Evolutionary conservation across 1,140 invertebrate genomes (phyloP), one percentile per base, ranked within the genome.

Genomic region (Drosophila pseudoobscura): DNA sequence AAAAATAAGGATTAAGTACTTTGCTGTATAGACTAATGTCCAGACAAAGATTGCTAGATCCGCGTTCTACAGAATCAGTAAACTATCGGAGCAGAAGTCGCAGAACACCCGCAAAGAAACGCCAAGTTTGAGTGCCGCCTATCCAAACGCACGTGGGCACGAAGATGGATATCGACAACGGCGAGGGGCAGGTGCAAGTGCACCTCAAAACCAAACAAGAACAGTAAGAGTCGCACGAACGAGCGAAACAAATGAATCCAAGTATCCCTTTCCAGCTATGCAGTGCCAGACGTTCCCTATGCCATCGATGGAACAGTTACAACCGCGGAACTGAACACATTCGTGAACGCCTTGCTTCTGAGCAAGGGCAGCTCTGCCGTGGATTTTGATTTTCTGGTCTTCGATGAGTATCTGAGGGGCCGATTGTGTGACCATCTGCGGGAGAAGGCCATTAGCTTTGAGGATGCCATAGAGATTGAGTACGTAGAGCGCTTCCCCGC

Each of bases 331-430:
- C 92, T 98, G 3, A 98, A 97, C 91, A 94, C 93, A 55, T 92
- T 98, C 26, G 91, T 98, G 6, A 98, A 98, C 93, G 94, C 95
- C 57, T 85, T 98, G 58, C 87, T 98, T 1, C 75, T 92, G 54
- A 85, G 92, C 3, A 93, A 94, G 66, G 63, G 60, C 9, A 35
- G 24, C 0, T 52, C 55, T 6, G 72, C 91, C 0, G 92, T 96
- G 55, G 94, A 97, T 78, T 99, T 99, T 93, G 97, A 99, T 92
- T 98, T 99, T 89, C 90, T 99, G 53, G 94, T 98, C 44, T 93
- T 94, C 62, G 95, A 95, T 6, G 96, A 98, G 91, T 94, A 98
- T 75, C 89, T 99, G 22, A 93, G 96, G 1, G 89, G 90, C 3
- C 64, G 88, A 0, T 45, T 91, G 17, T 89, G 92, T 39, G 95